Conservation (phyloP, 2,113 vertebrate species). For the Planiliza haematocheilus region DNA sequence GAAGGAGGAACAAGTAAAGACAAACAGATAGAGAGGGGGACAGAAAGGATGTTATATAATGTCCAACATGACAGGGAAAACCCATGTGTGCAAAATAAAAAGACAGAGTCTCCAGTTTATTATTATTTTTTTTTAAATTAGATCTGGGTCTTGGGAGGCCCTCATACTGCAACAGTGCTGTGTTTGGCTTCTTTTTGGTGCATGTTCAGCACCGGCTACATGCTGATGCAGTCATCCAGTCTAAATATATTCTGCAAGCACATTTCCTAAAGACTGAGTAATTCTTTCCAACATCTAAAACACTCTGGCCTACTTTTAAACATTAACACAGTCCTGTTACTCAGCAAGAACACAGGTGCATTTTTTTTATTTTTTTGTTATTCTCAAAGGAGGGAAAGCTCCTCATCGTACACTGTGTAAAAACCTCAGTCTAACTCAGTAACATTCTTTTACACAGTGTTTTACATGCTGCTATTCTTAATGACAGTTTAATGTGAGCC, state of each 20-base stretch:
- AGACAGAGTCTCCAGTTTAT: too few species aligned
- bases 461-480: background rate
- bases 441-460: background rate
- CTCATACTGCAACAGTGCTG: constrained; percentile 3
- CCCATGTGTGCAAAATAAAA: too few species aligned
- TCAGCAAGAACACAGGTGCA: background rate
- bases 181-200: constrained; percentile 20
- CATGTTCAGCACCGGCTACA: constrained; percentile 26
- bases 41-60: background rate
- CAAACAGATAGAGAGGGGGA: background rate
- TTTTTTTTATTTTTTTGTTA: background rate
- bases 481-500: background rate
- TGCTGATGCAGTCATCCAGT: constrained; percentile 41
- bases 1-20: background rate
- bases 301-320: constrained; percentile 31
- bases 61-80: background rate
- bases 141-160: background rate
- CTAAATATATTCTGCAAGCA: constrained; percentile 48
- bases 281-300: constrained; percentile 40
- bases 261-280: constrained; percentile 47
- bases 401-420: background rate
- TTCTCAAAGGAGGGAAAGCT: background rate
- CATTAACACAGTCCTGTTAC: constrained; percentile 15
- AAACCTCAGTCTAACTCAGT: background rate
- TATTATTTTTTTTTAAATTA: background rate